Conservation (phyloP, 2,888 invertebrate genomes). For the Chrysolina americana region DNA sequence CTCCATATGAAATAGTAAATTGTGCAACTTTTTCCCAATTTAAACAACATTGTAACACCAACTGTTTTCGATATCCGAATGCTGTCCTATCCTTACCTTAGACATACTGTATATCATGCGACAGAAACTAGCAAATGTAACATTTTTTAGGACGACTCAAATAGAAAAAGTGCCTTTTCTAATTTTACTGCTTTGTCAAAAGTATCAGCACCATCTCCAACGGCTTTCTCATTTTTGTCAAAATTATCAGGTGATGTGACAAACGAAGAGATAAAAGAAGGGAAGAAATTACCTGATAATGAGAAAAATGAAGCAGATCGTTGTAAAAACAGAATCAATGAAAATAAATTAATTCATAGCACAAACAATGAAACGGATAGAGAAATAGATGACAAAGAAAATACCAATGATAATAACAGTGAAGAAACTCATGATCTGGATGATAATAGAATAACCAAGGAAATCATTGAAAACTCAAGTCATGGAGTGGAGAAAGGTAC, state of each 20-base stretch:
- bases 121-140: neutral
- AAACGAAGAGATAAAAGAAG: neutral
- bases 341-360: neutral
- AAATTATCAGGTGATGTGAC: constrained; percentile 67
- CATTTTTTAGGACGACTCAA: constrained; percentile 46
- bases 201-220: constrained; percentile 58
- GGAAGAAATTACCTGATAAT: neutral
- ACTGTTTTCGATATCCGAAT: too few relatives aligned
- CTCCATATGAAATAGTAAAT: too few relatives aligned
- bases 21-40: too few relatives aligned
- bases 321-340: neutral
- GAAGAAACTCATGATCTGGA: neutral
- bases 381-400: neutral
- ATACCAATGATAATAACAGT: neutral
- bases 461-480: neutral
- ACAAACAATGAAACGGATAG: neutral
- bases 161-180: constrained; percentile 77
- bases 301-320: neutral
- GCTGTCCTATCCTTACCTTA: too few relatives aligned
- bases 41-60: too few relatives aligned
- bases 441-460: neutral
- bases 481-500: neutral
- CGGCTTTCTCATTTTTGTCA: constrained; percentile 75
- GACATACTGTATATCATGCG: too few relatives aligned
- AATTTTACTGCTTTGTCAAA: constrained; percentile 79